These are phyloP conservation scores for Hirtodrosophila confusa DNA, from an alignment of 2,888 invertebrate genomes.

Conservation along the genomic window DNA sequence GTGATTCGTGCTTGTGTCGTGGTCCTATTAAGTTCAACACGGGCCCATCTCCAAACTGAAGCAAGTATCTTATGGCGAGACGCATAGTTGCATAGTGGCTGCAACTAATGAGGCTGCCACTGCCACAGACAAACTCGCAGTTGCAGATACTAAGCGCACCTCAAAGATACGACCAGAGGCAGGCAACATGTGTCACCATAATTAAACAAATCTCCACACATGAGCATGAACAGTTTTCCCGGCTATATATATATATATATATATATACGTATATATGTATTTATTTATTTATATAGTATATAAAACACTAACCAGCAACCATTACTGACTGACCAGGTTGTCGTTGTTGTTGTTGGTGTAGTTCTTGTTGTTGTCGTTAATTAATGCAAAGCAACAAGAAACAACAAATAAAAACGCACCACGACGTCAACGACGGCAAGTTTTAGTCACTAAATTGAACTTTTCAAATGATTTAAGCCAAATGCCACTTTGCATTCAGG, in stretches of 20 bases:
- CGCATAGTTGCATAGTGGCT: conserved; percentile 38
- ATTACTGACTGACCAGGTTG: conserved; percentile 48
- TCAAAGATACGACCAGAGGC: conserved; percentile 4
- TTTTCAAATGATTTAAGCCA: conserved; percentile 70
- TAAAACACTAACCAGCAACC: conserved; percentile 24
- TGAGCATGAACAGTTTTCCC: conserved; percentile 32
- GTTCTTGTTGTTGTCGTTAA: conserved; percentile 58
- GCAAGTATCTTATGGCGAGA: conserved; percentile 40
- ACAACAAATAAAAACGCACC: conserved; percentile 57
- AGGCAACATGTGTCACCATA: conserved; percentile 67
- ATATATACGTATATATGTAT: conserved; percentile 1
- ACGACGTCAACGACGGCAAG: conserved; percentile 42
- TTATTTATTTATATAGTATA: background rate
- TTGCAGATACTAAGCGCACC: conserved; percentile 22
- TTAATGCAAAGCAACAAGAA: conserved; percentile 63
- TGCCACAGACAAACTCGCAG: background rate
- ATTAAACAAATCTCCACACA: conserved; percentile 70
- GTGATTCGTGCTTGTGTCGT: background rate
- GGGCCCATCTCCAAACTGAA: conserved; percentile 10
- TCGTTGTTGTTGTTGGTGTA: background rate
- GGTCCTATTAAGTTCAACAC: no score
- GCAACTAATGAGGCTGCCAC: conserved; percentile 58
- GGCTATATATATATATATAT: conserved; percentile 2
- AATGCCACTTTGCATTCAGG: conserved; percentile 70
- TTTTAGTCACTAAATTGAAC: conserved; percentile 70